Conservation (phyloP, 2,888 invertebrate species). For the Patella ulyssiponensis region DNA sequence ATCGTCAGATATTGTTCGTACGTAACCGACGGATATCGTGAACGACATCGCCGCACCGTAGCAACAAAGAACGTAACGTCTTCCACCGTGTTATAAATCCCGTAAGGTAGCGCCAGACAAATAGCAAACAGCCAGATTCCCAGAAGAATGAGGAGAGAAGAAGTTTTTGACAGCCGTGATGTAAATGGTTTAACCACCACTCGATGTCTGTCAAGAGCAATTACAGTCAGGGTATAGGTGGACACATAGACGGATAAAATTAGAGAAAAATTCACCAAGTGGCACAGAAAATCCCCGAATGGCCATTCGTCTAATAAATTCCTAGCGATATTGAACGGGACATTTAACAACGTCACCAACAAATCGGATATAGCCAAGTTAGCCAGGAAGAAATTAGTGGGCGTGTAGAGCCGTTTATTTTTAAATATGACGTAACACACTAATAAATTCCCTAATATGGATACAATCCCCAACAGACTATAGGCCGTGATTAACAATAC, state of each 20-base stretch:
- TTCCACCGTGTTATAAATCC: constrained; percentile 65
- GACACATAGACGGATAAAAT: constrained; percentile 73
- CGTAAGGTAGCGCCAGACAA: constrained; percentile 71
- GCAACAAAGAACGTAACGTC: constrained; percentile 44
- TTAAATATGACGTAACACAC: constrained; percentile 65
- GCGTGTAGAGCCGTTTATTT: constrained; percentile 65
- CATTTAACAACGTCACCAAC: constrained; percentile 69
- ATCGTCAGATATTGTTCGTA: constrained; percentile 70
- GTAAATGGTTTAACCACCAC: constrained; percentile 73
- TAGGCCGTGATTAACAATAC: constrained; percentile 50
- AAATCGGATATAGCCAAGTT: constrained; percentile 67
- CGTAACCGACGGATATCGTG: constrained; percentile 62
- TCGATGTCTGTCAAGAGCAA: constrained; percentile 72
- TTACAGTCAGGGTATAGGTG: constrained; percentile 73
- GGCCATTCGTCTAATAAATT: constrained; percentile 72
- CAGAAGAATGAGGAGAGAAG: constrained; percentile 66
- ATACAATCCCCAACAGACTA: constrained; percentile 51
- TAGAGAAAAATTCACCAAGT: constrained; percentile 71
- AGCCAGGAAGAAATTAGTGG: constrained; percentile 67
- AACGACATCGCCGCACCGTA: constrained; percentile 63
- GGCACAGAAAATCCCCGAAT: constrained; percentile 72
- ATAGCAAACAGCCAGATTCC: constrained; percentile 69
- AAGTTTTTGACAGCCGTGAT: constrained; percentile 67
- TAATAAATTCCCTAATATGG: constrained; percentile 62
- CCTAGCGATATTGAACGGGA: constrained; percentile 73